These are phyloP conservation scores for Centruroides vittatus DNA, from an alignment of 1,140 invertebrate species.

Conservation along the genomic window DNA sequence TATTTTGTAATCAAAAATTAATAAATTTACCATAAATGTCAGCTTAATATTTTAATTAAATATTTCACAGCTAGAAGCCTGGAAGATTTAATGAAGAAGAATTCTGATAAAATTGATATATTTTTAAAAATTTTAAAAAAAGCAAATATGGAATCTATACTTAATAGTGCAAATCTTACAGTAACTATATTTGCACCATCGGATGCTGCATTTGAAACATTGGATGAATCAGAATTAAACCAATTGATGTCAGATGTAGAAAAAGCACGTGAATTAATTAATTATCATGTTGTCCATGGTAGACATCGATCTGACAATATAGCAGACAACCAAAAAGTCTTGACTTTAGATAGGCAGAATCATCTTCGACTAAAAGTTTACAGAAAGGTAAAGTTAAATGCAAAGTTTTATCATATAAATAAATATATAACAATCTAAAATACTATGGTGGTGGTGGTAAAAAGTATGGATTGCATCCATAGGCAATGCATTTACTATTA, in stretches of 20 bases:
- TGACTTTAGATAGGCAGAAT: constrained; percentile 31
- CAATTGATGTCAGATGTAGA: constrained; percentile 25
- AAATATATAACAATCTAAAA: too few species aligned
- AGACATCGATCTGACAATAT: constrained; percentile 27
- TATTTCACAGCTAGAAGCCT: constrained; percentile 22
- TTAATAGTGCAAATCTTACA: constrained; percentile 31
- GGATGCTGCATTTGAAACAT: constrained; percentile 32
- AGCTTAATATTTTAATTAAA: too few species aligned
- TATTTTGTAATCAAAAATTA: constrained; percentile 12
- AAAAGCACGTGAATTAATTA: constrained; percentile 27
- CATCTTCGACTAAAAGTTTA: constrained; percentile 31
- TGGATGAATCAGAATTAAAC: constrained; percentile 26
- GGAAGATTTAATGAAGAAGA: constrained; percentile 26
- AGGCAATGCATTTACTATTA: too few species aligned
- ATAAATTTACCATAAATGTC: too few species aligned
- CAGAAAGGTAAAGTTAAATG: constrained; percentile 19
- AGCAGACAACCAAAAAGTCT: constrained; percentile 30
- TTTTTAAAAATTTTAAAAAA: constrained; percentile 30
- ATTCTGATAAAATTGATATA: constrained; percentile 23
- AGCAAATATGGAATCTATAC: constrained; percentile 29
- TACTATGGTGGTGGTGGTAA: too few species aligned
- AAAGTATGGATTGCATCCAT: too few species aligned
- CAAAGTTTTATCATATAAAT: too few species aligned
- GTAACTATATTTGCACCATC: constrained; percentile 40
- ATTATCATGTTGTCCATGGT: constrained; percentile 29